These are phyloP conservation scores for Pipistrellus nathusii DNA, from an alignment of 2,797 vertebrate genomes.

Conservation along the genomic window DNA sequence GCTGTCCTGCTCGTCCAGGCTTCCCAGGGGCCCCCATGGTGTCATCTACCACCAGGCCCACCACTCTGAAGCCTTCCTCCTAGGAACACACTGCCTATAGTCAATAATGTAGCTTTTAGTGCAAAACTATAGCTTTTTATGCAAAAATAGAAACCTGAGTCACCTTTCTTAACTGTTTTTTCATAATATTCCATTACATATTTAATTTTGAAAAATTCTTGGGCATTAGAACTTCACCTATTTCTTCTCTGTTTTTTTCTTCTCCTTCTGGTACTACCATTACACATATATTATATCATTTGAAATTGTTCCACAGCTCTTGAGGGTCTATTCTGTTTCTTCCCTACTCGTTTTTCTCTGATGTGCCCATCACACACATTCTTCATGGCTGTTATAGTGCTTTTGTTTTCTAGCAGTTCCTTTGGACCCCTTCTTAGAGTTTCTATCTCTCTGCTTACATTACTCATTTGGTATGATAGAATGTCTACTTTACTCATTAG, in stretches of 20 bases:
- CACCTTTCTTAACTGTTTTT: background rate
- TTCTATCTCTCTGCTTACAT: background rate
- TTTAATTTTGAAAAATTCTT: constrained; percentile 34
- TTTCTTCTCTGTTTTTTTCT: background rate
- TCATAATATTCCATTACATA: background rate
- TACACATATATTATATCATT: background rate
- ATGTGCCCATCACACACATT: background rate
- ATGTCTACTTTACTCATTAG: background rate
- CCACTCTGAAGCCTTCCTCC: background rate
- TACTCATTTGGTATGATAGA: background rate
- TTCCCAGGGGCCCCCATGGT: background rate
- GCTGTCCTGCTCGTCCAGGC: no score
- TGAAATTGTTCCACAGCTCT: background rate
- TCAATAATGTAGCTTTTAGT: background rate
- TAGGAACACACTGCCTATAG: background rate
- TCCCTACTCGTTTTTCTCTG: background rate
- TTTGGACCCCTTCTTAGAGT: background rate
- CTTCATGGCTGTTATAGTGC: background rate
- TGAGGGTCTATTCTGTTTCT: background rate
- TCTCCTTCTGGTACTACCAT: constrained; percentile 6
- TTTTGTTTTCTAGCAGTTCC: background rate
- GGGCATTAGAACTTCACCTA: background rate
- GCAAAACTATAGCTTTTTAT: background rate
- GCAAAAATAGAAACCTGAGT: background rate
- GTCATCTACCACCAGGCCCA: no score